Evolutionary conservation across 2,113 vertebrate genomes (phyloP).

Genomic region (Synchiropus splendidus): DNA sequence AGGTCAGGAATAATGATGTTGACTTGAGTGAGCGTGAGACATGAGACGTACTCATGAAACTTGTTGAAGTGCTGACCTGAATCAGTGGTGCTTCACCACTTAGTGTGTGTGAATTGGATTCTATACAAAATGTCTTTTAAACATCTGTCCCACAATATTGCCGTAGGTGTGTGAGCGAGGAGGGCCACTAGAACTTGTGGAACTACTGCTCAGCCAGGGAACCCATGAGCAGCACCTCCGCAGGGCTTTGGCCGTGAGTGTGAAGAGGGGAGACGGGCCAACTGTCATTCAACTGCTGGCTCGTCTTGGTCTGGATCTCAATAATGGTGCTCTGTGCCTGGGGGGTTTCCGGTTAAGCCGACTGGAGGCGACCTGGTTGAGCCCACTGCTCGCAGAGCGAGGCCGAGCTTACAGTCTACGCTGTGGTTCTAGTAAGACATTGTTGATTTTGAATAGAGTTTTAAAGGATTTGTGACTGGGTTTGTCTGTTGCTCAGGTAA

Average conservation of each 20-base stretch:
- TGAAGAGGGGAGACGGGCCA: constrained; percentile 73
- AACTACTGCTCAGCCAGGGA: constrained; percentile 76
- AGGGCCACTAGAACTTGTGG: constrained; percentile 77
- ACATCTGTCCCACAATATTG: too few relatives aligned
- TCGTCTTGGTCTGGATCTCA: constrained; percentile 79
- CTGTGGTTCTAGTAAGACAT: constrained; percentile 60
- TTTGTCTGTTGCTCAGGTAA: constrained; percentile 56
- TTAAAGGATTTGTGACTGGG: not conserved
- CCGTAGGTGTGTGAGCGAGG: constrained; percentile 76
- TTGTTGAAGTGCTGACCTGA: too few relatives aligned
- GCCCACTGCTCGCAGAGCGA: constrained; percentile 75
- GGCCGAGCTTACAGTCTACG: constrained; percentile 51
- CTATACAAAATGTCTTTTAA: too few relatives aligned
- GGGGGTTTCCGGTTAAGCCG: constrained; percentile 82
- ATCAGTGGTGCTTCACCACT: too few relatives aligned
- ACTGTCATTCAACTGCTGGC: constrained; percentile 74
- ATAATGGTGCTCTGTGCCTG: constrained; percentile 84
- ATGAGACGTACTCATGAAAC: too few relatives aligned
- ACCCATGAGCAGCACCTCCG: constrained; percentile 83
- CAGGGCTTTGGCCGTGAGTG: constrained; percentile 72
- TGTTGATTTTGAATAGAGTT: not conserved
- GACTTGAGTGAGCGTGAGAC: too few relatives aligned
- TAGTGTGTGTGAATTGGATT: not conserved
- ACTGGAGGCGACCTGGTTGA: constrained; percentile 82
- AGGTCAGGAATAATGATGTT: constrained; percentile 61